Evolutionary conservation across 2,888 invertebrate genomes (phyloP), one percentile per base, ranked within the genome.

Genomic region (Romanomermis culicivorax): DNA sequence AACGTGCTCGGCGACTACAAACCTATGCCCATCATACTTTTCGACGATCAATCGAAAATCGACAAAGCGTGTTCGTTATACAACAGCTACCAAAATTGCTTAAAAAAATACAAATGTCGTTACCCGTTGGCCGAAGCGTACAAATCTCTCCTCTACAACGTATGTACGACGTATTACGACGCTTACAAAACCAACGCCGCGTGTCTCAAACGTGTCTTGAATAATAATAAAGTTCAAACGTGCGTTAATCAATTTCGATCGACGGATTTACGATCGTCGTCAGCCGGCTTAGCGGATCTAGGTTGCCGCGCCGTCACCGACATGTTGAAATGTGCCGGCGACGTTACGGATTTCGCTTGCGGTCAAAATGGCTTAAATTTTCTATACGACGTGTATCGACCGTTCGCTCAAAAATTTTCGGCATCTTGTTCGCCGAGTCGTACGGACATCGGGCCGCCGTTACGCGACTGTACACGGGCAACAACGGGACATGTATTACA

Each of bases 281-380:
- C 45, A 11, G 23, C 17, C 23, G 23, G 23, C 45, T 45, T 45
- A 23, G 23, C 4, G 17, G 23, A 45, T 7, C 45, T 11, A 45
- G 45, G 17, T 23, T 45, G 45, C 23, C 11, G 23, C 17, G 7
- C 45, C 17, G 23, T 45, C 45, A 7, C 17, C 23, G 45, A 45
- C 45, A n/a, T 45, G 23, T 23, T 45, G 45, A 45, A 45, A 45
- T 45, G 45, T 45, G 45, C 45, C 23, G 45, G 45, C 23, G 45
- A 45, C 23, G 23, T 23, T 7, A 23, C 23, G 17, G 45, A 45
- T 45, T 45, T 45, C 7, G 4, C 11, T n/a, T 45, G 45, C 23
- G 23, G 7, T n/a, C 17, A 23, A 45, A 23, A 11, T 4, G 36
- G 11, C 7, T 23, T 45, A 11, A 23, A 45, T 23, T 23, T 45